Conservation (phyloP, 2,797 vertebrate species). For the Hozukius guyotensis region DNA sequence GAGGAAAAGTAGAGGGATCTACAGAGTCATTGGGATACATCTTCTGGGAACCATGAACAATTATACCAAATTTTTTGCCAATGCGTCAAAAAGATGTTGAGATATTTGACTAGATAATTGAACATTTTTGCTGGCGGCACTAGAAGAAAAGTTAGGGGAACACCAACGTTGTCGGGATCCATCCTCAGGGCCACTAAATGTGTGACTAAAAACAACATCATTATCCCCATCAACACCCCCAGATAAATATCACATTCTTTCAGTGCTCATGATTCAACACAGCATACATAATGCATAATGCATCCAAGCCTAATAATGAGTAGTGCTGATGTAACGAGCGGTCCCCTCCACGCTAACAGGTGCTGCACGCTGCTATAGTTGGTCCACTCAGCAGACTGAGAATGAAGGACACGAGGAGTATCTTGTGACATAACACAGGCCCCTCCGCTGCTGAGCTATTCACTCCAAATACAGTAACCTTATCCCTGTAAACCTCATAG, state of each 20-base stretch:
- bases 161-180: neutral
- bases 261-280: constrained; percentile 7
- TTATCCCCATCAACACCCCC: neutral
- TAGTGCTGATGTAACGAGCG: constrained; percentile 20
- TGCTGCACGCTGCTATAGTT: constrained; percentile 2
- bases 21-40: neutral
- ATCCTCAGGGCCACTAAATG: neutral
- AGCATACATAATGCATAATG: neutral
- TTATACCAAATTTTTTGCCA: neutral
- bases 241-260: neutral
- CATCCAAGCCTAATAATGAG: neutral
- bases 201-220: neutral
- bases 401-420: constrained; percentile 21
- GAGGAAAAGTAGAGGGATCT: neutral
- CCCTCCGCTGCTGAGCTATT: constrained; percentile 3
- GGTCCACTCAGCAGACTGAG: constrained; percentile 10
- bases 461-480: constrained; percentile 41
- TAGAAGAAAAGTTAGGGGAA: neutral
- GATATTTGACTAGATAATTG: neutral
- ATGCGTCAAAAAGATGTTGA: neutral
- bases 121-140: too few relatives aligned
- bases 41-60: neutral
- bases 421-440: constrained; percentile 63
- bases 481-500: constrained; percentile 28
- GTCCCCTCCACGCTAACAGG: constrained; percentile 12